phyloP scores from a whole-genome alignment of 2,888 invertebrate species.

The Encarsia formosa region DNA sequence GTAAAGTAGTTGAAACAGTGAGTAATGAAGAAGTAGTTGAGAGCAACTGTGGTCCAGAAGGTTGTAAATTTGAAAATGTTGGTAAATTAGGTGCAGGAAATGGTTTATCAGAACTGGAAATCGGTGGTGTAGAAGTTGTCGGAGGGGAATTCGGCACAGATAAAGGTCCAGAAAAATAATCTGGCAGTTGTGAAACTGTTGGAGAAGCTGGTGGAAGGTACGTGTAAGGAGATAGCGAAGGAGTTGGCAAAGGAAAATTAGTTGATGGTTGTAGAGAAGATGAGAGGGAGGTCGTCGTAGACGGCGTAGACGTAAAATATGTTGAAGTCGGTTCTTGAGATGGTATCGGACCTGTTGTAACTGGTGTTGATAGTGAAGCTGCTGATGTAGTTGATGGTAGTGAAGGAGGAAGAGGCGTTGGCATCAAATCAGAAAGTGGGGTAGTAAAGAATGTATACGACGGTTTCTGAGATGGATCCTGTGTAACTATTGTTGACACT shows the following conservation, averaged over 20 bases:
- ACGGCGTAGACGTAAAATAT: background rate
- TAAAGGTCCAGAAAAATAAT: constrained; percentile 5
- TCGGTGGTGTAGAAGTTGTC: constrained; percentile 1
- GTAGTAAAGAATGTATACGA: too few species aligned
- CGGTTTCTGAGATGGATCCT: too few species aligned
- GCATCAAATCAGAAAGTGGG: too few species aligned
- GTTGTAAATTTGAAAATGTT: constrained; percentile 24
- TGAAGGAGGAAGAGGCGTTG: background rate
- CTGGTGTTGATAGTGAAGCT: constrained; percentile 1
- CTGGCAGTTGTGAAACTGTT: constrained; percentile 11
- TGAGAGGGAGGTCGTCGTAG: background rate
- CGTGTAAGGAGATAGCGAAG: constrained; percentile 17
- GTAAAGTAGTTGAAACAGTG: constrained; percentile 1
- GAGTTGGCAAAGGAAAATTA: constrained; percentile 14
- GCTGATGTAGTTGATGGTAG: constrained; percentile 2
- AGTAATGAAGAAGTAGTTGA: constrained; percentile 10
- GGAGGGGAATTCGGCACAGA: constrained; percentile 9
- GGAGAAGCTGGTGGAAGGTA: constrained; percentile 20
- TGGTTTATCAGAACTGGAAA: too few species aligned
- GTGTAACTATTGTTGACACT: too few species aligned
- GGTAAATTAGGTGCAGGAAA: too few species aligned
- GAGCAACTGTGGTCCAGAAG: constrained; percentile 7
- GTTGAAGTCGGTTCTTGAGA: too few species aligned
- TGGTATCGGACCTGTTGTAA: too few species aligned
- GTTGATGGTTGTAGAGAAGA: background rate